Percentiles rank a stretch among this genome's conserved stretches.
phyloP scores from a whole-genome alignment of 2,888 invertebrate species.

The Andrena flavipes region DNA sequence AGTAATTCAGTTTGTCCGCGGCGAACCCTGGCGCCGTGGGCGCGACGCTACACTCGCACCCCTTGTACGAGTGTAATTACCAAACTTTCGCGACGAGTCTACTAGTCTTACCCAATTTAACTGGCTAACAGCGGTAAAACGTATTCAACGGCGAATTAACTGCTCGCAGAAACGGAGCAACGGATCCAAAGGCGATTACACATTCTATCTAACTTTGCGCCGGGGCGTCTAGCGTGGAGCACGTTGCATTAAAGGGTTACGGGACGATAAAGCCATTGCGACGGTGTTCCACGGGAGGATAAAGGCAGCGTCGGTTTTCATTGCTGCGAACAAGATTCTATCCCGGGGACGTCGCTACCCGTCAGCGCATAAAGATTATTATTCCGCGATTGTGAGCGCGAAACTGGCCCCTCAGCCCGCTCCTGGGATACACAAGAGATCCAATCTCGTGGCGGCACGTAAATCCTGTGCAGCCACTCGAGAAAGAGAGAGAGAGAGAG shows the following conservation, averaged over 20 bases:
- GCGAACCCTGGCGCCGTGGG: background rate
- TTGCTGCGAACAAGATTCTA: slow-evolving; percentile 32
- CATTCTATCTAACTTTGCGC: background rate
- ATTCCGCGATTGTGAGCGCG: slow-evolving; percentile 56
- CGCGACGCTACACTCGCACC: background rate
- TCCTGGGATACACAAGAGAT: slow-evolving; percentile 57
- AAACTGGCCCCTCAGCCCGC: slow-evolving; percentile 50
- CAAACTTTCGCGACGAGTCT: background rate
- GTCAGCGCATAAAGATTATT: slow-evolving; percentile 56
- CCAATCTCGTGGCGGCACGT: slow-evolving; percentile 65
- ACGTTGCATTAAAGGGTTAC: background rate
- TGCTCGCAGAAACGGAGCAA: background rate
- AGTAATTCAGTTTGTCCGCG: background rate
- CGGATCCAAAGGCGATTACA: background rate
- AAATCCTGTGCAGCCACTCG: slow-evolving; percentile 55
- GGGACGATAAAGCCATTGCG: slow-evolving; percentile 35
- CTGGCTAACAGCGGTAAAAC: background rate
- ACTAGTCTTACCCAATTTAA: background rate
- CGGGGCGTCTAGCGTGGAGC: background rate
- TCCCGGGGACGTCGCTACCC: slow-evolving; percentile 32
- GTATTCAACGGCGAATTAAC: slow-evolving; percentile 5
- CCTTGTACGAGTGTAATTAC: background rate
- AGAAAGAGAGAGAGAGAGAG: slow-evolving; percentile 10
- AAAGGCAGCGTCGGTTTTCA: slow-evolving; percentile 15
- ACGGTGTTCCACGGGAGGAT: slow-evolving; percentile 12